phyloP scores from a whole-genome alignment of 1,140 invertebrate genomes.

The Carcinoscorpius rotundicauda region DNA sequence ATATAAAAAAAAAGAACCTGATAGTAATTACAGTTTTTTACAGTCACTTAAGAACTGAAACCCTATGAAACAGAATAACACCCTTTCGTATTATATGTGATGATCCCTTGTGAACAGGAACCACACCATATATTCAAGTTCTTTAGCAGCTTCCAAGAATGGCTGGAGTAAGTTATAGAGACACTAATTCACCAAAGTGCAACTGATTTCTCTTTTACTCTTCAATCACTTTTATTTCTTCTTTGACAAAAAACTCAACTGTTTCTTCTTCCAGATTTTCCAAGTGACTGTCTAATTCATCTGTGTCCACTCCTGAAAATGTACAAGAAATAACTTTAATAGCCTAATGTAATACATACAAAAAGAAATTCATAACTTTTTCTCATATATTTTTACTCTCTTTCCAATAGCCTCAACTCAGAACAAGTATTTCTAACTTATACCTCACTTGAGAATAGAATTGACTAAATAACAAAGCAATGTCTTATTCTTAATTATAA shows the following conservation, averaged over 20 bases:
- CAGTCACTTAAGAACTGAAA: too few relatives aligned
- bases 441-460: slow-evolving; percentile 4
- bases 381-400: neutral
- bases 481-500: slow-evolving; percentile 1
- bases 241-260: slow-evolving; percentile 95
- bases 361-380: neutral
- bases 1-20: too few relatives aligned
- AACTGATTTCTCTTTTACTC: neutral
- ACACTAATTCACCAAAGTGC: too few relatives aligned
- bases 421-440: slow-evolving; percentile 1
- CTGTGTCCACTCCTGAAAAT: slow-evolving; percentile 76
- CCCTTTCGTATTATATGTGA: too few relatives aligned
- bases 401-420: neutral
- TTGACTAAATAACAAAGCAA: slow-evolving; percentile 1
- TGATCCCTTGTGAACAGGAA: too few relatives aligned
- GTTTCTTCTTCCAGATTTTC: slow-evolving; percentile 87
- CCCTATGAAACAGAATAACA: too few relatives aligned
- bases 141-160: too few relatives aligned
- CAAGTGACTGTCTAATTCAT: slow-evolving; percentile 69
- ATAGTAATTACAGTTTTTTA: too few relatives aligned
- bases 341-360: slow-evolving; percentile 1
- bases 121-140: too few relatives aligned
- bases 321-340: neutral
- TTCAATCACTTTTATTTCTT: slow-evolving; percentile 47
- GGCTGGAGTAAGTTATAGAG: too few relatives aligned